These are phyloP conservation scores for Chascanopsetta lugubris DNA, from an alignment of 2,113 vertebrate genomes.

Conservation along the genomic window DNA sequence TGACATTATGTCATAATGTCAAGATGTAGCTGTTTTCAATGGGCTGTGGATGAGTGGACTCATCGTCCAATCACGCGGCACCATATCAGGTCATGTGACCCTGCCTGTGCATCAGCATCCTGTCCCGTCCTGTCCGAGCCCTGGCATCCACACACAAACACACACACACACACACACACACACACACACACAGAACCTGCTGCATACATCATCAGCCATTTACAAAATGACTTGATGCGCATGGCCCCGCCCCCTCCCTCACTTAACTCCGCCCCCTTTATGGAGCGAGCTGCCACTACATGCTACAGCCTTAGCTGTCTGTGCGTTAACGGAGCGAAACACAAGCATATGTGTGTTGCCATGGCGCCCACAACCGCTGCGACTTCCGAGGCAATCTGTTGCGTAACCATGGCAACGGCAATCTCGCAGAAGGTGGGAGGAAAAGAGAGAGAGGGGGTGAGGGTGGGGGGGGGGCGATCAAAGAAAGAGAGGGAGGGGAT, in stretches of 20 bases:
- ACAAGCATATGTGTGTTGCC: slow-evolving; percentile 79
- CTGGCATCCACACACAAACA: slow-evolving; percentile 60
- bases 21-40: slow-evolving; percentile 60
- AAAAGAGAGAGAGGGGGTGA: slow-evolving; percentile 31
- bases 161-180: slow-evolving; percentile 50
- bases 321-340: slow-evolving; percentile 46
- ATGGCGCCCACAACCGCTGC: slow-evolving; percentile 78
- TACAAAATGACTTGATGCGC: slow-evolving; percentile 63
- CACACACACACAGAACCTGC: slow-evolving; percentile 61
- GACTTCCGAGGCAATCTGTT: slow-evolving; percentile 75
- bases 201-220: slow-evolving; percentile 75
- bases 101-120: slow-evolving; percentile 44
- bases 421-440: slow-evolving; percentile 73
- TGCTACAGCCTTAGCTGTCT: slow-evolving; percentile 18
- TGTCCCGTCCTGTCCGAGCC: slow-evolving; percentile 40
- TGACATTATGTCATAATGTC: slow-evolving; percentile 31
- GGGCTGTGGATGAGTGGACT: slow-evolving; percentile 32
- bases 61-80: too few relatives aligned
- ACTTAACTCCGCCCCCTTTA: slow-evolving; percentile 69
- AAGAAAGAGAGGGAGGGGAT: slow-evolving; percentile 42
- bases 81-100: slow-evolving; percentile 36
- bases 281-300: slow-evolving; percentile 29
- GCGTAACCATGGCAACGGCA: slow-evolving; percentile 80
- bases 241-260: too few relatives aligned
- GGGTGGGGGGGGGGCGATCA: slow-evolving; percentile 44